These are phyloP conservation scores for Chauna torquata DNA, from an alignment of 2,113 vertebrate genomes.

Conservation along the genomic window DNA sequence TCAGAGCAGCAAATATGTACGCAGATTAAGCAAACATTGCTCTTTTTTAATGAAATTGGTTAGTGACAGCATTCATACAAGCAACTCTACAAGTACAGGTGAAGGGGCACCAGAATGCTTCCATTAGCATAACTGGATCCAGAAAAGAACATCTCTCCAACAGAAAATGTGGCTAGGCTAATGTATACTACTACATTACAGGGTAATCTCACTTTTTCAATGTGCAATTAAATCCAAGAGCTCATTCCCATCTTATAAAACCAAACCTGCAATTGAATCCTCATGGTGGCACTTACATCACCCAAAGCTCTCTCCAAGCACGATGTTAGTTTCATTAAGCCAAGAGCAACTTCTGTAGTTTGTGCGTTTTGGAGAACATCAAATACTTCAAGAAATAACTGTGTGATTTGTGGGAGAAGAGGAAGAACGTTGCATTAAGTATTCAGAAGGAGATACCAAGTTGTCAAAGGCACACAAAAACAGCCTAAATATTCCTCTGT, in stretches of 20 bases:
- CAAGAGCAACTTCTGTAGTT: slow-evolving; percentile 59
- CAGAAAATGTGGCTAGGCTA: not conserved
- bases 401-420: not conserved
- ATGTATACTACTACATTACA: not conserved
- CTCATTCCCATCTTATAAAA: not conserved
- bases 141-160: not conserved
- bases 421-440: not conserved
- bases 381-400: slow-evolving; percentile 77
- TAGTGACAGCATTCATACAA: not conserved
- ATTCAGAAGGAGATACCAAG: not conserved
- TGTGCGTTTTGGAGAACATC: slow-evolving; percentile 22
- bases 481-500: not conserved
- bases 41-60: not conserved
- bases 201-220: not conserved
- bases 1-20: not conserved
- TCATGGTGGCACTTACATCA: slow-evolving; percentile 69
- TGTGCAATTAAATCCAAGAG: not conserved
- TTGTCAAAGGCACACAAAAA: not conserved
- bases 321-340: slow-evolving; percentile 78
- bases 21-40: not conserved
- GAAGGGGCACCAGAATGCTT: not conserved
- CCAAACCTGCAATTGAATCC: not conserved
- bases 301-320: slow-evolving; percentile 79
- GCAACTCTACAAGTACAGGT: not conserved
- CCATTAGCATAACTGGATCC: not conserved